Evolutionary conservation across 1,140 invertebrate genomes (phyloP), one percentile per base, ranked within the genome.

Genomic region (Eupristina koningsbergeri): DNA sequence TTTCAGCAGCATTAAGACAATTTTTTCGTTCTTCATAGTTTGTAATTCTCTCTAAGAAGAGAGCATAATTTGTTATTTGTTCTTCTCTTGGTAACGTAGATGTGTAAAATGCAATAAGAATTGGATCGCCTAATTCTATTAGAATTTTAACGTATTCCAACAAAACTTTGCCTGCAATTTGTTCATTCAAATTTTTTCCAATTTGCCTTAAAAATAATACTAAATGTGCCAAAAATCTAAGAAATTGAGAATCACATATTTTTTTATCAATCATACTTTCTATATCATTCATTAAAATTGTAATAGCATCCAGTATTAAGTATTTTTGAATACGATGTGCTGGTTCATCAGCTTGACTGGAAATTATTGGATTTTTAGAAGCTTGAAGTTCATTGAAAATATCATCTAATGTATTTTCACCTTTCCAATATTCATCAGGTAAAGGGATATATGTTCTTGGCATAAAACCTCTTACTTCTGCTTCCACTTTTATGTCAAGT

Each of bases 401-500:
- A 86, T 96, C 94, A 86, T 96, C 94, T 61, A 97, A 87, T 3
- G 94, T 94, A 86, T 96, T 94, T 89, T 94, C 95, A 90, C 95
- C 94, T 87, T 95, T 96, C 96, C 94, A 98, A 91, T 95, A 98
- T 80, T 94, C 95, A 86, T 94, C 95, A 15, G 95, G 97, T 92
- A 97, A 94, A 74, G 92, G 88, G 17, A 91, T 93, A 87, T 94
- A 95, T 22, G 88, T 91, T 87, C 93, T 94, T 9, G 85, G 86
- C 85, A 92, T 93, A 87, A 89, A 91, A 87, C 89, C 93, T 86
- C 95, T 91, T 26, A 96, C 89, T 90, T 96, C 95, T 84, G 94
- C 93, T 88, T 99, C 98, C 2, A 98, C 97, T 84, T 95, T 93
- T 26, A 96, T 94, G 90, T 99, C 98, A 82, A 98, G 95, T 86